Base-by-base conservation (phyloP, 2,888 invertebrate genomes). In the Fragum whitleyi region DNA sequence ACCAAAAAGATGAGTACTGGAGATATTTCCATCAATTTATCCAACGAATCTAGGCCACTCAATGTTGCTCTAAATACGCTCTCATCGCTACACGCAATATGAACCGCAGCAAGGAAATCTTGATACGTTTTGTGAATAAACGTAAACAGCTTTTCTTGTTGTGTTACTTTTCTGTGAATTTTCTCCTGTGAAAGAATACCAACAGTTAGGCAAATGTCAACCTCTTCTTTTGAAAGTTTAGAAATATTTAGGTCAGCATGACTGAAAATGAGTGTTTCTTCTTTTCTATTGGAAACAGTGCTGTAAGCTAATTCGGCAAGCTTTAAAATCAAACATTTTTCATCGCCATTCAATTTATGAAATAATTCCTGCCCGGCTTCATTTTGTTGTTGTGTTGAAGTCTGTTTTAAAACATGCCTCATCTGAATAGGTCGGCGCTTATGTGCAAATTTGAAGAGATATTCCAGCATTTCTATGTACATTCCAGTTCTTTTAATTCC, bases 111-210 rank as follows among this genome's bases (percentile, higher is more conserved):
- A 29, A 69, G 28, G 21, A 51, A 69, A 9, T 69, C 69, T 28
- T 69, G 69, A 51, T 26, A 53, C 26, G 69, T 51, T 28, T 69
- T 69, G 51, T 69, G 69, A 19, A 51, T 9, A 28, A 69, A 69
- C 2, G 26, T 9, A 14, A 39, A 26, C 5, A 69, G 11, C 19
- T 28, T 69, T 53, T 69, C 42, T 28, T 28, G 51, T 53, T 16
- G 6, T 51, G 14, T 11, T 26, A 28, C 47, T 19, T 23, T 51
- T 1, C 51, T 26, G 16, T 26, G 21, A 0, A 69, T 28, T 69
- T 69, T 51, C 3, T 16, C 14, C 28, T 69, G 69, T 14, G 69
- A 51, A 16, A 69, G 51, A 9, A 69, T 21, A 1, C 69, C 69
- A 19, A 69, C 29, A 19, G 21, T 26, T 14, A 69, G 51, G 23